phyloP scores from a whole-genome alignment of 2,888 invertebrate species.

The Nephrotoma flavescens region DNA sequence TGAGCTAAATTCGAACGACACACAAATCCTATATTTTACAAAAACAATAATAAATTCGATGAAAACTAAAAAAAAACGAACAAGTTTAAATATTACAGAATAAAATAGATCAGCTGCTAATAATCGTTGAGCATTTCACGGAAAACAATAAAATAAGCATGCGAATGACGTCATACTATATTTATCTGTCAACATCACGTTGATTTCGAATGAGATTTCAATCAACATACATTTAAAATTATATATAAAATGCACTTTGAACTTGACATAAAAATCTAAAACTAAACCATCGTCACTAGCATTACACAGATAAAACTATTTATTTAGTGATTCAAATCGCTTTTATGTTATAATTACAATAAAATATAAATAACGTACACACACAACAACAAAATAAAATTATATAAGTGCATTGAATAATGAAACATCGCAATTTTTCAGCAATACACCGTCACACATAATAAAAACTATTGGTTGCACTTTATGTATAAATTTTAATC shows the following conservation, averaged over 20 bases:
- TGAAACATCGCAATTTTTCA: neutral
- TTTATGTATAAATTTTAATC: neutral
- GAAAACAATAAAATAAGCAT: too few relatives aligned
- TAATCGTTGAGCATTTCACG: too few relatives aligned
- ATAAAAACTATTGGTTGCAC: neutral
- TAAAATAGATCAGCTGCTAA: neutral
- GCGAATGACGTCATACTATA: neutral
- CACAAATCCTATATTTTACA: neutral
- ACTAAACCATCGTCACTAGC: neutral
- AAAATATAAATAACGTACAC: neutral
- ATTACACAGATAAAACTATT: neutral
- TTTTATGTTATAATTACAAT: neutral
- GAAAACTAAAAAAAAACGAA: neutral
- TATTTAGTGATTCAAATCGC: neutral
- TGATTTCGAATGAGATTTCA: neutral
- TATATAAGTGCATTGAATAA: neutral
- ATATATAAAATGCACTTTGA: neutral
- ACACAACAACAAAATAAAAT: neutral
- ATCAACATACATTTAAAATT: neutral
- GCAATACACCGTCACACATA: neutral
- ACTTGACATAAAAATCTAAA: neutral
- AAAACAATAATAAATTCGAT: neutral
- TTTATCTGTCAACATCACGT: too few relatives aligned
- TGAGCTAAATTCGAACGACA: neutral
- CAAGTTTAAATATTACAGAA: neutral